These are phyloP conservation scores for Perccottus glenii DNA, from an alignment of 2,113 vertebrate species.

Conservation along the genomic window DNA sequence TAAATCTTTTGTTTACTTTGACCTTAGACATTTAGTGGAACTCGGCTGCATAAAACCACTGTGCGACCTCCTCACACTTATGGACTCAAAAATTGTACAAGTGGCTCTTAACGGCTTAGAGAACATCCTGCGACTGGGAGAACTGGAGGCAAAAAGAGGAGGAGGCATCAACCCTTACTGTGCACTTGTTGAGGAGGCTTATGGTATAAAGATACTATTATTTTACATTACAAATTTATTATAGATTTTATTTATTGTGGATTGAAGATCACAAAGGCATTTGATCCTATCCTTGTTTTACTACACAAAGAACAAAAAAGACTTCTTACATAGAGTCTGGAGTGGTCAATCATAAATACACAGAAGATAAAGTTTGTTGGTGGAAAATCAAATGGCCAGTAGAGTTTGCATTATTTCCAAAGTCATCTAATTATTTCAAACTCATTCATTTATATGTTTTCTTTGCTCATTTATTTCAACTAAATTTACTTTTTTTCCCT, in stretches of 20 bases:
- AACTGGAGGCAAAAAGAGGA: constrained; percentile 92
- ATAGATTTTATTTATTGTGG: background rate
- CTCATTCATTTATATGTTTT: no score
- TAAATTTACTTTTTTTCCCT: no score
- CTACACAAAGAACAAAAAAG: no score
- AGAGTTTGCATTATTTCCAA: no score
- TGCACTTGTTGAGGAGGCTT: constrained; percentile 94
- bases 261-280: no score
- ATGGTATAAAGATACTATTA: constrained; percentile 81
- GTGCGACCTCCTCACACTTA: constrained; percentile 96
- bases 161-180: constrained; percentile 97
- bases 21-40: constrained; percentile 91
- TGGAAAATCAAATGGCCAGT: no score
- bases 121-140: constrained; percentile 94
- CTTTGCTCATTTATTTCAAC: no score
- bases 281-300: no score
- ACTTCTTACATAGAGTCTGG: no score
- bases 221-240: background rate
- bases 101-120: constrained; percentile 95
- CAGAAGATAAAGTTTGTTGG: no score
- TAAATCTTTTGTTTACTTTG: background rate
- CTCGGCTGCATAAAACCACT: constrained; percentile 96
- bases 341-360: no score
- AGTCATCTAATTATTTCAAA: no score
- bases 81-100: constrained; percentile 99